These are phyloP conservation scores for Calonectris borealis DNA, from an alignment of 2,113 vertebrate genomes.

Conservation along the genomic window DNA sequence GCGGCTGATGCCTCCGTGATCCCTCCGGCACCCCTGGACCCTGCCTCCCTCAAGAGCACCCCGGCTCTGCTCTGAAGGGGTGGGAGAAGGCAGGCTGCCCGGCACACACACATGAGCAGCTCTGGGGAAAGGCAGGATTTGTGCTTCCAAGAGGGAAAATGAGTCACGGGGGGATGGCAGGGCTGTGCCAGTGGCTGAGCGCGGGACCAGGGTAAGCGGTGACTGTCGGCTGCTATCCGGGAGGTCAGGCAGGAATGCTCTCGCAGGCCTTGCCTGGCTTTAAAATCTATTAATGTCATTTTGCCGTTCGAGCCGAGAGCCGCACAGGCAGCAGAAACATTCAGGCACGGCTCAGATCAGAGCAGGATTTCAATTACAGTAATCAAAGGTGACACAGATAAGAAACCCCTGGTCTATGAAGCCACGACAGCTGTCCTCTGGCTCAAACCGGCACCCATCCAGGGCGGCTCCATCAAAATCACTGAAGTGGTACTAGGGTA, in stretches of 20 bases:
- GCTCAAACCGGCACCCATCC: slow-evolving; percentile 49
- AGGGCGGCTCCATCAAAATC: slow-evolving; percentile 57
- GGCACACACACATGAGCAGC: fast-evolving
- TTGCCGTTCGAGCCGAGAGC: neutral
- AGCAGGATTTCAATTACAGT: slow-evolving; percentile 65
- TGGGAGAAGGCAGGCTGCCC: neutral
- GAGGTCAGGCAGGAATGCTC: slow-evolving; percentile 44
- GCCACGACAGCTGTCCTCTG: slow-evolving; percentile 48
- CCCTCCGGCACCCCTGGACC: neutral
- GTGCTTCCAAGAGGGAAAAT: slow-evolving; percentile 10
- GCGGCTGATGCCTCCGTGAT: neutral
- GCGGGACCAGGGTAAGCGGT: neutral
- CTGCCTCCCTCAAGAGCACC: fast-evolving
- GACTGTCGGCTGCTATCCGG: neutral
- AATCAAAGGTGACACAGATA: slow-evolving; percentile 68
- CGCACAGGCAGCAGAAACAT: slow-evolving; percentile 10
- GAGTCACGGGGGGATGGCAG: neutral
- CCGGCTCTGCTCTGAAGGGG: fast-evolving
- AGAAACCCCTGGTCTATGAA: slow-evolving; percentile 54
- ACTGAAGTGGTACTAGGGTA: slow-evolving; percentile 48
- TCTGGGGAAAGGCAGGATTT: neutral
- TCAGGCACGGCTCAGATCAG: slow-evolving; percentile 35
- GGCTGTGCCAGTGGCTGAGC: neutral
- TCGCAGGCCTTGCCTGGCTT: slow-evolving; percentile 14
- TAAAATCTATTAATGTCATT: slow-evolving; percentile 53